Percentiles rank a stretch among this genome's conserved stretches.
Conservation (phyloP, 2,113 vertebrate genomes). For the Bos indicus region DNA sequence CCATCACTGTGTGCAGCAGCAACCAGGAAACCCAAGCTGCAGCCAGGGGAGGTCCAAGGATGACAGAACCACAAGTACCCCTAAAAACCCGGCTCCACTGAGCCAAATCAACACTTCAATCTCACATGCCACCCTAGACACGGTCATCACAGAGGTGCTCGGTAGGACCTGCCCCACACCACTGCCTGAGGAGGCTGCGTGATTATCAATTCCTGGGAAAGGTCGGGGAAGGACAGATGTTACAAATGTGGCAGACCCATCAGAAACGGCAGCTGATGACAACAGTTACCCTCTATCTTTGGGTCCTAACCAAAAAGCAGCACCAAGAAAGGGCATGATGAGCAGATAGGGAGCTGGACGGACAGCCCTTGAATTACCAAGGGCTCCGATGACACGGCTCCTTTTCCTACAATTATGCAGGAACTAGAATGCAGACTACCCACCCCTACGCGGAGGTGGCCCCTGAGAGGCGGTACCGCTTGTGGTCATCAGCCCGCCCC, state of each 20-base stretch:
- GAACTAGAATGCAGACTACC: background rate
- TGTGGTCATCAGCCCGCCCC: constrained; percentile 63
- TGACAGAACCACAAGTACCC: background rate
- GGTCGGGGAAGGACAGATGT: background rate
- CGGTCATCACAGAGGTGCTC: background rate
- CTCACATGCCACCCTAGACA: background rate
- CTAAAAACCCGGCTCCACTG: background rate
- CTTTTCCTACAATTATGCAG: constrained; percentile 39
- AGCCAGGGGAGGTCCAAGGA: background rate
- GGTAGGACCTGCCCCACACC: background rate
- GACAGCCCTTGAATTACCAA: constrained; percentile 51
- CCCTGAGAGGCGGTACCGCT: constrained; percentile 54
- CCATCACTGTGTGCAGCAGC: background rate
- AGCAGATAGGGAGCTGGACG: constrained; percentile 39
- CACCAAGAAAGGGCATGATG: constrained; percentile 64
- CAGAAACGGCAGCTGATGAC: constrained; percentile 44
- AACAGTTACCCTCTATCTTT: constrained; percentile 9
- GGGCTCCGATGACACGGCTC: constrained; percentile 5
- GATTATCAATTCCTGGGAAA: background rate
- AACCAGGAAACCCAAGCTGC: background rate
- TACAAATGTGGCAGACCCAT: constrained; percentile 20
- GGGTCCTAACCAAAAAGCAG: constrained; percentile 64
- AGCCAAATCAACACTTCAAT: background rate
- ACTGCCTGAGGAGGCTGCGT: background rate
- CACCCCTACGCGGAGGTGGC: background rate